Conservation (phyloP, 2,888 invertebrate genomes). For the Frankliniella intonsa region DNA sequence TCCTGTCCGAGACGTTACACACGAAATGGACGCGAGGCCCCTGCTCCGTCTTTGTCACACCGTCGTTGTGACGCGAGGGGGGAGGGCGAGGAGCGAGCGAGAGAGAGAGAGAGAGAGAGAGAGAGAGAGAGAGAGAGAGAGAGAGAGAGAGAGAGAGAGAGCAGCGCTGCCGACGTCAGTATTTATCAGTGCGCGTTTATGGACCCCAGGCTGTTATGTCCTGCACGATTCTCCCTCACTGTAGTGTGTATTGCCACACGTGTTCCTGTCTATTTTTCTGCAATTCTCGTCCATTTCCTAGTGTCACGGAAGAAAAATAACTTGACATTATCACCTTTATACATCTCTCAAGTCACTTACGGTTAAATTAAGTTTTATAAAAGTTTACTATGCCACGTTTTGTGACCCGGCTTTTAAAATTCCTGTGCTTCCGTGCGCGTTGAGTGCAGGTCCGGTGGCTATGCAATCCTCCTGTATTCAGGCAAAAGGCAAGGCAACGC, state of each 20-base stretch:
- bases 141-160: too few relatives aligned
- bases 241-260: background rate
- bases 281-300: background rate
- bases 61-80: background rate
- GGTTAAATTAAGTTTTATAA: too few relatives aligned
- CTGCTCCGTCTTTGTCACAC: background rate
- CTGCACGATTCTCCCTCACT: background rate
- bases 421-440: too few relatives aligned
- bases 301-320: too few relatives aligned
- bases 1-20: background rate
- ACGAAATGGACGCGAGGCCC: background rate
- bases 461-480: too few relatives aligned
- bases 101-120: background rate
- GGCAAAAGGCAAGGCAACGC: too few relatives aligned
- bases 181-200: conserved; percentile 1
- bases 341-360: too few relatives aligned
- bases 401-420: too few relatives aligned
- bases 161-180: background rate
- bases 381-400: too few relatives aligned
- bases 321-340: too few relatives aligned
- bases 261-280: background rate
- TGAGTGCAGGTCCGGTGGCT: too few relatives aligned
- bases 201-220: background rate
- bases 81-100: background rate
- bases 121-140: too few relatives aligned